phyloP scores from a whole-genome alignment of 2,888 invertebrate species.

The Metopia argyrocephala region DNA sequence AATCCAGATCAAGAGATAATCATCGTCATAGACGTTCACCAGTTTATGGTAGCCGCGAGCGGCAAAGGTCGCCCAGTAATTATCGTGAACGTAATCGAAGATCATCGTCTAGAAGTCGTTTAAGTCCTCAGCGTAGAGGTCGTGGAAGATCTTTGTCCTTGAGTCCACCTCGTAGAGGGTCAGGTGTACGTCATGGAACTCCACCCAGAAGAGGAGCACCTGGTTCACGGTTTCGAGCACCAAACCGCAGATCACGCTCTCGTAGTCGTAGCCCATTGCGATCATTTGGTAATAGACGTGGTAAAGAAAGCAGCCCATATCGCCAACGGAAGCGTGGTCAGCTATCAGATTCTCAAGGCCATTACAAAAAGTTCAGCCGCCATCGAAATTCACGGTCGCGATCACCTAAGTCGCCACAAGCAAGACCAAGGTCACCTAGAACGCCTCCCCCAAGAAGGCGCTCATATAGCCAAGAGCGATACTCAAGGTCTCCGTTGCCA shows the following conservation, averaged over 20 bases:
- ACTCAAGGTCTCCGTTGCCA: conserved; percentile 75
- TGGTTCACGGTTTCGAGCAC: conserved; percentile 37
- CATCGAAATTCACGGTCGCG: conserved; percentile 59
- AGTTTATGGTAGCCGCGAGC: conserved; percentile 50
- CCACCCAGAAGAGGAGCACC: conserved; percentile 62
- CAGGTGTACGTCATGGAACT: conserved; percentile 65
- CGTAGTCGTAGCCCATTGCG: conserved; percentile 71
- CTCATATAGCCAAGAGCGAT: conserved; percentile 72
- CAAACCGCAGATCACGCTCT: conserved; percentile 54
- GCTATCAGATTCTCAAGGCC: conserved; percentile 50
- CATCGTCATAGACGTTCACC: conserved; percentile 62
- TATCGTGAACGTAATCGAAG: conserved; percentile 66
- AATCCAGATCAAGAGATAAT: conserved; percentile 63
- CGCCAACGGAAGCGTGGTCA: conserved; percentile 64
- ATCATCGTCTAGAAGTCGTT: conserved; percentile 67
- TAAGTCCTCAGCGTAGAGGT: conserved; percentile 66
- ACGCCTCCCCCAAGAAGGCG: conserved; percentile 70
- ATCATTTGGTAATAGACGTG: conserved; percentile 63
- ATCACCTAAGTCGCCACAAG: conserved; percentile 63
- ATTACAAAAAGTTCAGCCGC: conserved; percentile 68
- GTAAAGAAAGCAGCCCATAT: conserved; percentile 65
- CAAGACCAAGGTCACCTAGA: conserved; percentile 67
- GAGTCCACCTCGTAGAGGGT: conserved; percentile 68
- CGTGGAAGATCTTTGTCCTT: conserved; percentile 69
- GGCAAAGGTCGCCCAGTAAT: conserved; percentile 59